These are phyloP conservation scores for Megatriorchis doriae DNA, from an alignment of 2,113 vertebrate species.

Conservation along the genomic window DNA sequence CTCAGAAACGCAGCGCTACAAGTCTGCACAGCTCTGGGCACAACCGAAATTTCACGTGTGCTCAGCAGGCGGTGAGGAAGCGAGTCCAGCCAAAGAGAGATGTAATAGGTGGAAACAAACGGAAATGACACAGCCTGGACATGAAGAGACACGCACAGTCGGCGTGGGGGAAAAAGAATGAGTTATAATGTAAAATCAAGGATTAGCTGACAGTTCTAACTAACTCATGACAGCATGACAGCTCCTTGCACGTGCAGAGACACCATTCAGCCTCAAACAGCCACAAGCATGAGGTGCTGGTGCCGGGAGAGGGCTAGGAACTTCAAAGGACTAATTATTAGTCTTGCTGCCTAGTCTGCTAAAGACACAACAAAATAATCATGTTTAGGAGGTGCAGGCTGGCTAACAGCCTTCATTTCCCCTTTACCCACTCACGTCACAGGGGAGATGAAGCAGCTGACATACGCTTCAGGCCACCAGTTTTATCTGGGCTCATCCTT, in stretches of 20 bases:
- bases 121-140: constrained; percentile 39
- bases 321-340: not conserved
- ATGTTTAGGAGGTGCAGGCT: not conserved
- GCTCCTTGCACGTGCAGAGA: not conserved
- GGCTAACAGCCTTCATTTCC: not conserved
- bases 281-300: not conserved
- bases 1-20: fast-evolving
- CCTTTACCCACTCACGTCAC: not conserved
- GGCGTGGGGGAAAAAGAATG: not conserved
- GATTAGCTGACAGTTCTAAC: not conserved
- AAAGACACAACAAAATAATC: not conserved
- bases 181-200: not conserved
- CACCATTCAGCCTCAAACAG: not conserved
- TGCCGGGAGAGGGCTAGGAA: not conserved
- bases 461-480: not conserved
- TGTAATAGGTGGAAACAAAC: not conserved
- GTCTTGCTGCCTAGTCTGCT: not conserved
- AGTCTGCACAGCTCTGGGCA: not conserved
- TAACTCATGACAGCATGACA: not conserved
- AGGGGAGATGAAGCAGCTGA: not conserved
- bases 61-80: not conserved
- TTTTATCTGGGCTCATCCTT: not conserved
- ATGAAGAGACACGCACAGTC: not conserved
- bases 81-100: not conserved
- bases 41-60: not conserved